Percentiles rank a stretch among this genome's conserved stretches.
These are phyloP conservation scores for Eupithecia insigniata DNA, from an alignment of 2,888 invertebrate genomes.

Conservation along the genomic window DNA sequence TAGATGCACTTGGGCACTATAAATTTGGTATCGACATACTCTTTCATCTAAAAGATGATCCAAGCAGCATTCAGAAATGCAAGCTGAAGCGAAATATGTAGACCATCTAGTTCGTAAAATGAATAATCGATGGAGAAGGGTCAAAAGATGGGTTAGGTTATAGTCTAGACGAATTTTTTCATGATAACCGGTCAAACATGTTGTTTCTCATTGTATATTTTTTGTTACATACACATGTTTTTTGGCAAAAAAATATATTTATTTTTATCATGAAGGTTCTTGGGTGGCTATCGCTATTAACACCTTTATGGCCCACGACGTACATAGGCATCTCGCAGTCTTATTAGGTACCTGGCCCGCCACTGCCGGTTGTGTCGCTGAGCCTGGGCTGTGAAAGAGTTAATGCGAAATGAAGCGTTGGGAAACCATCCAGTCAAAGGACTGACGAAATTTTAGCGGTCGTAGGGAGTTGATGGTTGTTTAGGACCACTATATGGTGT, in stretches of 20 bases:
- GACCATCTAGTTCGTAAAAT: not conserved
- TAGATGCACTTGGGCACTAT: not conserved
- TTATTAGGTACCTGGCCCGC: no score
- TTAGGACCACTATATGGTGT: not conserved
- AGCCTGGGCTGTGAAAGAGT: not conserved
- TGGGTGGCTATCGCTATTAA: not conserved
- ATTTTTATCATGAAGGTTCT: not conserved
- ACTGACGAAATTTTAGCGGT: not conserved
- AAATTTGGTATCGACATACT: not conserved
- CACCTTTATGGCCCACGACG: not conserved
- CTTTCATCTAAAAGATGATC: not conserved
- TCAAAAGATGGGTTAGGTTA: no score
- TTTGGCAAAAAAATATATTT: no score
- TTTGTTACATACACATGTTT: no score
- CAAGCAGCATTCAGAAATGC: not conserved
- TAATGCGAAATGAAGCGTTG: not conserved
- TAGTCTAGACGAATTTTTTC: no score
- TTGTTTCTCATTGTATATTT: no score
- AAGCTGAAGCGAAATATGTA: not conserved
- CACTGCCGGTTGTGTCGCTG: no score
- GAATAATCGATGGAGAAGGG: not conserved
- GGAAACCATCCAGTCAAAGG: not conserved
- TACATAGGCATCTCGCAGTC: not conserved
- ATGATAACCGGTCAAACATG: no score
- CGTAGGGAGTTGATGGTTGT: not conserved